Conservation (phyloP, 2,113 vertebrate species). For the Rallus limicola region DNA sequence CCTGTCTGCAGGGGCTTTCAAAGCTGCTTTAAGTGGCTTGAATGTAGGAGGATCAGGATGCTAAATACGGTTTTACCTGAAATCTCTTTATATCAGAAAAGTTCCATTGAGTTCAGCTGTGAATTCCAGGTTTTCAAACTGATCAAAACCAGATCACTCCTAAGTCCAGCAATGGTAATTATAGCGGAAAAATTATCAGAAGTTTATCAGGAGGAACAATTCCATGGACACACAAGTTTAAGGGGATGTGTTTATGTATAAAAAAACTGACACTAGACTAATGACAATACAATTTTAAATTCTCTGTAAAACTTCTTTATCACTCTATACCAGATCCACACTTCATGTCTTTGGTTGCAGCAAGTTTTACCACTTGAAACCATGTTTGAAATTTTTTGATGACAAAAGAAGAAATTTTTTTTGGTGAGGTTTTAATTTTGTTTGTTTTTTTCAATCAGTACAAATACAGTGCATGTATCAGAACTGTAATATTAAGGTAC, state of each 20-base stretch:
- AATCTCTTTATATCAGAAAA: background rate
- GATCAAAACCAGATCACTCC: background rate
- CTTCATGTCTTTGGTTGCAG: background rate
- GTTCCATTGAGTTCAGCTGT: background rate
- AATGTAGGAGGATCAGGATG: background rate
- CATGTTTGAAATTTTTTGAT: background rate
- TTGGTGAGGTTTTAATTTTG: no score
- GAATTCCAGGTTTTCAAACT: background rate
- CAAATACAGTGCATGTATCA: background rate
- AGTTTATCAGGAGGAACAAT: background rate
- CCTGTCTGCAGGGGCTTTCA: background rate
- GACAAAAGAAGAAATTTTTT: background rate
- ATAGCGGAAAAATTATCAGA: background rate
- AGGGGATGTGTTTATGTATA: background rate
- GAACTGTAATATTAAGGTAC: background rate
- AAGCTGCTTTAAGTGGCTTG: background rate
- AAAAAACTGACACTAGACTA: background rate
- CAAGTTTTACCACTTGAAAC: background rate
- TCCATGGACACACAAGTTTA: background rate
- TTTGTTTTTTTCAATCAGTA: background rate
- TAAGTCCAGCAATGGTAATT: background rate
- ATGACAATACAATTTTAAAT: background rate
- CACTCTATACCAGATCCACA: background rate
- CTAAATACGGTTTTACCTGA: background rate
- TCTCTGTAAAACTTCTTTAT: background rate